Evolutionary conservation across 2,113 vertebrate genomes (phyloP), one percentile per base, ranked within the genome.

Genomic region (Enhydra lutris): DNA sequence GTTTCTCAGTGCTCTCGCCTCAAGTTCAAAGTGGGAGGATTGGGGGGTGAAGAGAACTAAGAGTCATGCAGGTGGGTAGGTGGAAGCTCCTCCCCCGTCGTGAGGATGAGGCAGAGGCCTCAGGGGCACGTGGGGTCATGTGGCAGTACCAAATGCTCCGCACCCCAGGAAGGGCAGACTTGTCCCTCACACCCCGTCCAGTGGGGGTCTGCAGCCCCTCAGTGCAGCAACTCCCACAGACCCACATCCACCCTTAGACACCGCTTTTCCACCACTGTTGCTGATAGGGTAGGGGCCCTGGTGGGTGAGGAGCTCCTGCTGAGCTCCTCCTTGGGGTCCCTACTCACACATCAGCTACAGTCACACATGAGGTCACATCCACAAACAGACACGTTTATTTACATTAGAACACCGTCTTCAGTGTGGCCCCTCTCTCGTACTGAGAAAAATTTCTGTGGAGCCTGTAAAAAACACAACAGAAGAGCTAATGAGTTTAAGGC

Each of bases 351-450:
- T 18, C 5, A 6, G 59, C 47, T n/a, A 26, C 65, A 29, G 34
- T 52, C 63, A 29, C 20, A 0, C 9, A 20, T n/a, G n/a, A 39
- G 24, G 17, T 24, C 65, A 6, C 3, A 0, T 18, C 10, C 3
- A 1, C 6, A 7, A 69, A 31, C 2, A 4, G 31, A 31, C 7
- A 14, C 0, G 0, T 2, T 1, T 5, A 10, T 18, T 31, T 34
- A 79, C 57, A 1, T 17, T 24, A 15, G 15, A 74, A 31, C n/a
- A 26, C 7, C 0, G 17, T 18, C 73, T 47, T n/a, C 42, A 12
- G 73, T 45, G 7, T 2, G 69, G 15, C 9, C 7, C 39, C 39
- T 39, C 69, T 73, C 39, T 11, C 1, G n/a, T 36, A 52, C 39
- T 61, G 1, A 89, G 39, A 47, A 57, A 78, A 59, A 18, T n/a